A percentile compares a stretch with the other conserved stretches of the same genome.
Conservation (phyloP, 2,797 vertebrate species). For the Dendrocincla fuliginosa region DNA sequence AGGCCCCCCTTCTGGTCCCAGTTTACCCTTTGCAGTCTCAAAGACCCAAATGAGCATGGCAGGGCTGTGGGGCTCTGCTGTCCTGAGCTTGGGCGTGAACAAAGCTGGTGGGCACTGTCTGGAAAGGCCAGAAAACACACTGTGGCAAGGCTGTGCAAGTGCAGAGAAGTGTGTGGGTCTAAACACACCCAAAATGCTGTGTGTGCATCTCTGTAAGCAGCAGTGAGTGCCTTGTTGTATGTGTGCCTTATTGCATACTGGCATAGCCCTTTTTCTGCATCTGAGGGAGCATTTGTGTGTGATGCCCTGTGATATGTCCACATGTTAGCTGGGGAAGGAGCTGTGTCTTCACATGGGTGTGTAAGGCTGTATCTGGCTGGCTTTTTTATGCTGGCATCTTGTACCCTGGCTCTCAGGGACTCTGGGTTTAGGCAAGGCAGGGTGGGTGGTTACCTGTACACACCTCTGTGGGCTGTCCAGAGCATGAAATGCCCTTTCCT, state of each 20-base stretch:
- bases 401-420: not conserved
- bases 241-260: not conserved
- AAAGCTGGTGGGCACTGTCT: not conserved
- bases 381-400: not conserved
- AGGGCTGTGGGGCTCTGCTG: not conserved
- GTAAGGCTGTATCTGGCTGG: not conserved
- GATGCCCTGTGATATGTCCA: not conserved
- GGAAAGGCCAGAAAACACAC: not conserved
- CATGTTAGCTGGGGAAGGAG: not conserved
- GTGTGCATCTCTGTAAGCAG: not conserved
- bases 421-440: not conserved
- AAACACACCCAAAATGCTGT: not conserved
- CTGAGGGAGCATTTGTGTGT: not conserved
- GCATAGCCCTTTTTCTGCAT: not conserved
- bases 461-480: not conserved
- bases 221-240: not conserved
- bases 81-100: fast-evolving
- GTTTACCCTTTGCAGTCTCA: slow-evolving; percentile 75
- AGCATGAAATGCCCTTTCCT: not conserved
- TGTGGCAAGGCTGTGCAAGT: fast-evolving
- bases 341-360: fast-evolving
- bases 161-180: not conserved
- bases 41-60: slow-evolving; percentile 70
- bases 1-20: slow-evolving; percentile 58
- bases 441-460: not conserved